Evolutionary conservation across 2,888 invertebrate species (phyloP), one percentile per base, ranked within the genome.

Genomic region (Drosophila longiperda): DNA sequence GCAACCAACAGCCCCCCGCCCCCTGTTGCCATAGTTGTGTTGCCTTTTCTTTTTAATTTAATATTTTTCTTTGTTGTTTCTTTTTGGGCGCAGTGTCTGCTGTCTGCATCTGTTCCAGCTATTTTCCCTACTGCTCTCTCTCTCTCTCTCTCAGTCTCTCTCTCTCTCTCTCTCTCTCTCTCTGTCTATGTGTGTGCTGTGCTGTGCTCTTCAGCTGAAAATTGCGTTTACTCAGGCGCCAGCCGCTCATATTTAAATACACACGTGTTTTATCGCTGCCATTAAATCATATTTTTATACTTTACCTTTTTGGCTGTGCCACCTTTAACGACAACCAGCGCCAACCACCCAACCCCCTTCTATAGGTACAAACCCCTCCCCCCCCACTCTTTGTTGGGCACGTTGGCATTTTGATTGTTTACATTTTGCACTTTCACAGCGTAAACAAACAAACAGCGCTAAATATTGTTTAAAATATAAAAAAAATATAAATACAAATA

Each of bases 191-290:
- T 62, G 42, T 23, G 23, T 23, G 23, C 23, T 23, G 23, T 26
- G 26, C 26, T 26, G 5, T 50, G 59, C 73, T 80, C 67, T 80
- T 72, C 60, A 78, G 80, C 62, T 80, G 89, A 50, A 92, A 93
- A 93, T 92, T 93, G 92, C 92, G 92, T 93, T 92, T 92, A 92
- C 92, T 90, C 92, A 93, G 91, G 92, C 92, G 90, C 91, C 93
- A 90, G 90, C 89, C 89, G 88, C 86, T 89, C 87, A 85, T 92
- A 92, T 93, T 93, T 92, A 93, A 93, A 92, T 92, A 90, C 91
- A 93, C 93, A 93, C 93, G 93, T 93, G 93, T 92, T 92, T 92
- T 93, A 93, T 93, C 93, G 89, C 92, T 91, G 88, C 85, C 91
- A 93, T 92, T 93, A 93, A 93, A 93, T 93, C 93, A 93, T 92